Evolutionary conservation across 2,797 vertebrate species (phyloP), one percentile per base, ranked within the genome.

Genomic region (Meriones psammophilus): DNA sequence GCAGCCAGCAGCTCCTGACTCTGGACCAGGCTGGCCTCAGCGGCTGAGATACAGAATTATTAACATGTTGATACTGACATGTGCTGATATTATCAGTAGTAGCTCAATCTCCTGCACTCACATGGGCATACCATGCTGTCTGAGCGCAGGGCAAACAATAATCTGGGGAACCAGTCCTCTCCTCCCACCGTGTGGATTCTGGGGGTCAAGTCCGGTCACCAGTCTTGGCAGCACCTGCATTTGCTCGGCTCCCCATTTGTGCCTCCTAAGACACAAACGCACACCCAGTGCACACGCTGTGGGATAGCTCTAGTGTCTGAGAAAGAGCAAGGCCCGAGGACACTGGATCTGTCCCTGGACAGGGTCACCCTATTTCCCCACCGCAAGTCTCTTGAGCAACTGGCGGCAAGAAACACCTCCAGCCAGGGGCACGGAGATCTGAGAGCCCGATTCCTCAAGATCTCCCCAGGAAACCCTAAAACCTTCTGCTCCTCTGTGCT

Each of bases 281-380:
- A 60, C 30, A 46, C 18, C 36, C 64, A 84, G 64, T 56, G 64
- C 36, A 36, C 86, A n/a, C 30, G 73, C 88, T 69, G 17, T n/a
- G 20, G 50, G 56, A 69, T 15, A n/a, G 22, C 10, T 1, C 46
- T 22, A 68, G 64, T 22, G 10, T 8, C 69, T 86, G 36, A 88
- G 93, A 89, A 92, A 80, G 91, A 95, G 89, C 30, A 60, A 90
- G 78, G 56, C 60, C 36, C 46, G 84, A 22, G 46, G 30, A 64
- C 4, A 56, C 26, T 3, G 6, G 50, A 33, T 56, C 96, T 78
- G 68, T 60, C 85, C 26, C 1, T 20, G 77, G 30, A 92, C 79
- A 81, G 77, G 68, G 13, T 68, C 36, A 84, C 66, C 46, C 62
- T 56, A 14, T 54, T 33, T 80, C 54, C 78, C 36, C 26, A 20